Evolutionary conservation across 2,113 vertebrate species (phyloP).

Genomic region (Accipiter cooperii): DNA sequence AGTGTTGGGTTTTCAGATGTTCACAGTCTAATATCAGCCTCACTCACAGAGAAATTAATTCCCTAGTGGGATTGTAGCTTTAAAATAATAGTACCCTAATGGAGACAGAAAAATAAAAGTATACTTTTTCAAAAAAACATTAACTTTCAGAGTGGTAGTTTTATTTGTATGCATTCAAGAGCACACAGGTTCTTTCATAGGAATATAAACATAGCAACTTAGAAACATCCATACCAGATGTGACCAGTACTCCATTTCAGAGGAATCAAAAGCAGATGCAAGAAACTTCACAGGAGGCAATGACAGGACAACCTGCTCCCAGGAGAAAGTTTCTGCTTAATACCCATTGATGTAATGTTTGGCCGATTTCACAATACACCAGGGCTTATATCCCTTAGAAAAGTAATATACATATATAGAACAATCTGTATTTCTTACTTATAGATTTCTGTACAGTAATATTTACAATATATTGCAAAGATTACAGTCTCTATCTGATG

Average conservation of each 20-base stretch:
- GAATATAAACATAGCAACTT: not conserved
- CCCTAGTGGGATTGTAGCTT: not conserved
- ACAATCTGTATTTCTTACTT: not conserved
- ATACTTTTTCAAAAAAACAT: not conserved
- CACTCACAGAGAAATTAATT: not conserved
- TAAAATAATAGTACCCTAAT: not conserved
- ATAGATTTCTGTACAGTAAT: conserved; percentile 38
- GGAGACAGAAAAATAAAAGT: not conserved
- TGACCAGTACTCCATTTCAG: not conserved
- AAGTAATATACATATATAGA: not conserved
- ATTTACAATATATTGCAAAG: conserved; percentile 41
- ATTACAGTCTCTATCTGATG: not conserved
- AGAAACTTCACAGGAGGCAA: not conserved
- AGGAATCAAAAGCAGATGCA: not conserved
- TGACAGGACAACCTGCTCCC: not conserved
- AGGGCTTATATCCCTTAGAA: not conserved
- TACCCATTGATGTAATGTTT: fast-evolving
- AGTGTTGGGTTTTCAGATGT: not conserved
- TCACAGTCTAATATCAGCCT: not conserved
- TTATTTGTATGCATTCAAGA: conserved; percentile 33
- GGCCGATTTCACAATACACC: not conserved
- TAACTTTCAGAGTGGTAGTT: not conserved
- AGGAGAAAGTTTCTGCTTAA: not conserved
- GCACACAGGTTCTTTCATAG: not conserved
- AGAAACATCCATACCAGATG: not conserved